Evolutionary conservation across 2,113 vertebrate species (phyloP).

Genomic region (Thomomys bottae): DNA sequence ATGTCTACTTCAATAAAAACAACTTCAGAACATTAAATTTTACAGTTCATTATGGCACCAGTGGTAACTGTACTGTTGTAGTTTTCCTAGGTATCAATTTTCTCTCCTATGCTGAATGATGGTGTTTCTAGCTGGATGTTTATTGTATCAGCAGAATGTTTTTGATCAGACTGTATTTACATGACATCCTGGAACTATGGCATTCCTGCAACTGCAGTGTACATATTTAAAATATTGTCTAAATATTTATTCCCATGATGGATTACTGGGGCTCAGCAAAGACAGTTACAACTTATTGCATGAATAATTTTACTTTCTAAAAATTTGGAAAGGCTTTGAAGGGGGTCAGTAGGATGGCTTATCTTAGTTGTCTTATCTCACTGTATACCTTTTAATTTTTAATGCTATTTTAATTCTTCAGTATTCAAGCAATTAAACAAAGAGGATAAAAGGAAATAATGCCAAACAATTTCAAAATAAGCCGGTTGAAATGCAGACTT

Average conservation of each 20-base stretch:
- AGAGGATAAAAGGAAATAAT: not conserved
- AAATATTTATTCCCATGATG: slow-evolving; percentile 86
- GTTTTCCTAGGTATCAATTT: slow-evolving; percentile 74
- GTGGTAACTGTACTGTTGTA: slow-evolving; percentile 71
- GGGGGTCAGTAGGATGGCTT: slow-evolving; percentile 52
- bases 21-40: slow-evolving; percentile 34
- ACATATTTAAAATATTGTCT: slow-evolving; percentile 84
- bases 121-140: slow-evolving; percentile 74
- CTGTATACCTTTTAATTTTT: slow-evolving; percentile 41
- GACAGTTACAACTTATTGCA: slow-evolving; percentile 73
- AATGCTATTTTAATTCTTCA: slow-evolving; percentile 57
- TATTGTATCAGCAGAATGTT: slow-evolving; percentile 83
- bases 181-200: slow-evolving; percentile 81
- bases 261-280: slow-evolving; percentile 78
- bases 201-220: slow-evolving; percentile 83
- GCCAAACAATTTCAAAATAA: not conserved
- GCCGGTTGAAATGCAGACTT: not conserved
- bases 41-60: slow-evolving; percentile 36
- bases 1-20: not conserved
- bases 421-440: slow-evolving; percentile 30
- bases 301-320: slow-evolving; percentile 82
- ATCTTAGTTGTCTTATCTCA: slow-evolving; percentile 65
- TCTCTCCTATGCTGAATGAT: slow-evolving; percentile 78
- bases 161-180: slow-evolving; percentile 84
- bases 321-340: slow-evolving; percentile 73